Evolutionary conservation across 1,140 invertebrate genomes (phyloP).

Genomic region (Linepithema humile): DNA sequence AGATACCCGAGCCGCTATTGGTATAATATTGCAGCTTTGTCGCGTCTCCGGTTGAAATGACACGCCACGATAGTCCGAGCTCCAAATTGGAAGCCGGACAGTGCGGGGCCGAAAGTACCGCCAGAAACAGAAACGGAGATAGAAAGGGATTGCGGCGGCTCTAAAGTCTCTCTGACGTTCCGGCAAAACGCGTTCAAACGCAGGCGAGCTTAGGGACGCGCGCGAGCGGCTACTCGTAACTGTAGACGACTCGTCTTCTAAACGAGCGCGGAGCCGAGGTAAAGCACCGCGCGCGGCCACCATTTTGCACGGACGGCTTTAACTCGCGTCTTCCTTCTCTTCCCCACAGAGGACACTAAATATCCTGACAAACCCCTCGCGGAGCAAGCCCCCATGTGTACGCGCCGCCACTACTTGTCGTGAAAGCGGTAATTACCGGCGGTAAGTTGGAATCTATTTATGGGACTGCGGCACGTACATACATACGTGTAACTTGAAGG

Average conservation of each 20-base stretch:
- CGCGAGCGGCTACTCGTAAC: slow-evolving; percentile 17
- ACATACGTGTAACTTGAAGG: slow-evolving; percentile 29
- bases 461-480: neutral
- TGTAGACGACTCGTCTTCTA: slow-evolving; percentile 60
- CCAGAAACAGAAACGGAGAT: slow-evolving; percentile 39
- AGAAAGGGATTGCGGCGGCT: slow-evolving; percentile 37
- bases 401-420: slow-evolving; percentile 21
- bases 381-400: neutral
- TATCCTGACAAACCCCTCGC: slow-evolving; percentile 58
- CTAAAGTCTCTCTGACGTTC: slow-evolving; percentile 64
- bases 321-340: slow-evolving; percentile 48
- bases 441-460: slow-evolving; percentile 51
- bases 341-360: slow-evolving; percentile 61
- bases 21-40: slow-evolving; percentile 62
- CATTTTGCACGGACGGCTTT: slow-evolving; percentile 66
- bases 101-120: slow-evolving; percentile 59
- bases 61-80: slow-evolving; percentile 23
- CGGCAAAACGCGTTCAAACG: slow-evolving; percentile 58
- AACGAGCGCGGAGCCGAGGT: slow-evolving; percentile 64
- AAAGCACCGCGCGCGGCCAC: slow-evolving; percentile 59
- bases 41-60: slow-evolving; percentile 51
- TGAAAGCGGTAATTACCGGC: slow-evolving; percentile 63
- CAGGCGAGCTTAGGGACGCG: slow-evolving; percentile 28
- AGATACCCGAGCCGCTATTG: slow-evolving; percentile 7
- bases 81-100: slow-evolving; percentile 67